Base-by-base conservation (phyloP, 2,797 vertebrate genomes). In the Gymnoscopelus microlampas region DNA sequence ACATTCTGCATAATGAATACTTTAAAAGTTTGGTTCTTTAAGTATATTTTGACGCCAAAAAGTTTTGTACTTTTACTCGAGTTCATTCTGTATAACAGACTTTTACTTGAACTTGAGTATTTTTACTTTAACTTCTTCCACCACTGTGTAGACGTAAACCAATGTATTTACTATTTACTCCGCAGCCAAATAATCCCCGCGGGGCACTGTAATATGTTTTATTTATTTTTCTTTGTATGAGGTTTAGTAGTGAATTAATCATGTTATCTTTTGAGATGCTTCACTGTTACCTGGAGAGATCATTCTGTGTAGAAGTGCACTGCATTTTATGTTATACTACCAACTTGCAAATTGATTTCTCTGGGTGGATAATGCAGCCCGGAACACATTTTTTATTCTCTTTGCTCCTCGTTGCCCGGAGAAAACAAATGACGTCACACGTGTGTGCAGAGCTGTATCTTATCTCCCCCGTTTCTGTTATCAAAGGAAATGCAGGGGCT, bases 311-410 rank as follows among this genome's bases (percentile, higher is more conserved):
- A 53, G 73, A 60, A 81, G 77, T 88, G 87, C 82, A 83, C 83
- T 85, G 84, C 73, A 71, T 88, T 81, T 85, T 65, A 70, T 77
- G 79, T 88, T 44, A 44, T 85, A 84, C 82, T 68, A 39, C 48
- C 29, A 70, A 88, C 77, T 74, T 76, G 60, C 73, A 87, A 87
- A 89, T 81, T 83, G 84, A 88, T 88, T 87, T 88, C 76, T 84
- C 56, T 69, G 71, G 78, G 70, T 77, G 76, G 62, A 63, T 78
- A 79, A n/a, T 82, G 69, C 74, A 68, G 80, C 81, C 81, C 14
- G 15, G 62, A 82, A 80, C 81, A 51, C 60, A 63, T 85, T 63
- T 73, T 74, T 75, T 67, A 63, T 74, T 84, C 57, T 79, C 63
- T 84, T 84, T 79, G 60, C 79, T 79, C 23, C 9, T 84, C 78